Conservation (phyloP, 2,888 invertebrate species). For the Drosophila neotestacea region DNA sequence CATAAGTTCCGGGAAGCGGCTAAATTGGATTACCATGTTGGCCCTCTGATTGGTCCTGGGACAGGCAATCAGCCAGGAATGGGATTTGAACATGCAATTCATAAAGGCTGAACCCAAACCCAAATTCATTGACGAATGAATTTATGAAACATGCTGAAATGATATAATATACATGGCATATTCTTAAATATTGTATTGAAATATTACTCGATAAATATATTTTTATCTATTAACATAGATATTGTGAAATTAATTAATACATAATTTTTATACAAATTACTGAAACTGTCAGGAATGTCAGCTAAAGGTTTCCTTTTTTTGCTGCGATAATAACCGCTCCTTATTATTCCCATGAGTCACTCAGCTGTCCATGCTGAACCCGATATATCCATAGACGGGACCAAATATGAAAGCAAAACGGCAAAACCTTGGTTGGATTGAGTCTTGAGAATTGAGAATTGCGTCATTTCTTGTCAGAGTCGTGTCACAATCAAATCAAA, state of each 20-base stretch:
- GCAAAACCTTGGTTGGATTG: constrained; percentile 58
- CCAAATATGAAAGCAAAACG: constrained; percentile 49
- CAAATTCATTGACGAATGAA: constrained; percentile 27
- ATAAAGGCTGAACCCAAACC: constrained; percentile 14
- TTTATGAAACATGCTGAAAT: constrained; percentile 3
- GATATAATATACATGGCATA: not conserved
- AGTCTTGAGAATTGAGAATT: constrained; percentile 49
- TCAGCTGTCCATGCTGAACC: constrained; percentile 7
- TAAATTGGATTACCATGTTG: constrained; percentile 78
- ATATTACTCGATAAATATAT: not conserved
- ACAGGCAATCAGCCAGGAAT: constrained; percentile 14
- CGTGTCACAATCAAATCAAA: constrained; percentile 79
- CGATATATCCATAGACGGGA: constrained; percentile 16
- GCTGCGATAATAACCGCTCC: not conserved
- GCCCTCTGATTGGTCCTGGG: constrained; percentile 2
- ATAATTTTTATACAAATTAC: not conserved
- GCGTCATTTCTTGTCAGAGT: constrained; percentile 75
- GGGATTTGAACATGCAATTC: constrained; percentile 41
- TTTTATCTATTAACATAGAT: not conserved
- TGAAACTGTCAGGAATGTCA: constrained; percentile 4
- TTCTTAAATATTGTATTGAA: not conserved
- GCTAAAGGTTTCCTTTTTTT: not conserved
- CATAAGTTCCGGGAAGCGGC: constrained; percentile 67
- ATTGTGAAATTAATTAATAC: not conserved
- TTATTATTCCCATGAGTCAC: constrained; percentile 40